Evolutionary conservation across 2,113 vertebrate genomes (phyloP), one percentile per base, ranked within the genome.

Genomic region (Scolopax mira): DNA sequence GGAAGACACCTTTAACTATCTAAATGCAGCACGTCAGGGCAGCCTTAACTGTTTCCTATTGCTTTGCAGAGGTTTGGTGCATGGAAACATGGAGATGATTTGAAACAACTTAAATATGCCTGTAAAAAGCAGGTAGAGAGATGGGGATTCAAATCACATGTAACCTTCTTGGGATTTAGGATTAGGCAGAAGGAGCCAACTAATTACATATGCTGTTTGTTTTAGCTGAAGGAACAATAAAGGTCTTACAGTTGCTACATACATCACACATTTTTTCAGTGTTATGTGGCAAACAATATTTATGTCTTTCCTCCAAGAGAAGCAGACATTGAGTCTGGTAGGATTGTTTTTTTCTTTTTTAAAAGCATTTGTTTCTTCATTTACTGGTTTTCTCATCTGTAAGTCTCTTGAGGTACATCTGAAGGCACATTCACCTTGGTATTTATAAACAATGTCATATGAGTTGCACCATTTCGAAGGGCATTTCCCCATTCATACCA

Each of bases 251-350:
- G 81, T 93, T 79, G 83, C 65, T 94, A 91, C 92, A 90, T 51
- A 71, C 93, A 96, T 89, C 87, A 93, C 62, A 79, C 83, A 90
- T 89, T 96, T 94, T 94, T 94, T 95, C 94, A 95, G 80, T 71
- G 66, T 80, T 96, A 92, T 8, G 64, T 88, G 85, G 95, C 91
- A 97, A 98, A 97, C 85, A 93, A 65, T 96, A 98, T 96, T 97
- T 96, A 97, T 89, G 94, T 79, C 93, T 96, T 91, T 95, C 55
- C 78, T 95, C 79, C 85, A 96, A 96, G 85, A 72, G 95, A 93
- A 95, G 94, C 91, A 97, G 97, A 95, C 97, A 96, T 3, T 41
- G 91, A 97, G 90, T 97, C 97, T 96, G 97, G 97, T 71, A 93
- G 67, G 70, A 84, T 15, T 91, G 74, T 33, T 61, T 79, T 92